These are phyloP conservation scores for Entomyzon cyanotis DNA, from an alignment of 2,113 vertebrate species.

Conservation along the genomic window DNA sequence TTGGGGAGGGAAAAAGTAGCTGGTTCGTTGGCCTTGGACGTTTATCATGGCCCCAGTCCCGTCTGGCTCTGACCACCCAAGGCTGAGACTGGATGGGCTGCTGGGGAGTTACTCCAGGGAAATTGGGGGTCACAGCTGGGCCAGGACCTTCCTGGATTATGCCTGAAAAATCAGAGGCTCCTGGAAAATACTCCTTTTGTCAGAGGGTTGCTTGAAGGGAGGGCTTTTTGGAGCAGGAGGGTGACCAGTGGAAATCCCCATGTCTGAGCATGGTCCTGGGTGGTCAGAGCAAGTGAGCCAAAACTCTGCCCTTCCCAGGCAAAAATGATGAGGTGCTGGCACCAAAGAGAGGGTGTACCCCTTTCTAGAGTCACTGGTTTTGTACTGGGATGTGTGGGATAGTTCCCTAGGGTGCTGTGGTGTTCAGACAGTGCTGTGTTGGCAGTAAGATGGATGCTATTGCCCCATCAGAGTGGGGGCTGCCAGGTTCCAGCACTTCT, in stretches of 20 bases:
- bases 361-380: not conserved
- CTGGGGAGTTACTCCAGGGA: not conserved
- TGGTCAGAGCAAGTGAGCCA: not conserved
- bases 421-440: not conserved
- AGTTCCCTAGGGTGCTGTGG: not conserved
- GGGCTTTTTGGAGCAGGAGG: not conserved
- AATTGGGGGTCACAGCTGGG: not conserved
- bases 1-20: not conserved
- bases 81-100: not conserved
- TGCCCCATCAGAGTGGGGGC: not conserved
- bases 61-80: not conserved
- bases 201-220: not conserved
- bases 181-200: not conserved
- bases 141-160: not conserved
- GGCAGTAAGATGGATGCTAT: not conserved
- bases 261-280: fast-evolving
- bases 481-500: not conserved
- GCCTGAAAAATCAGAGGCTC: not conserved
- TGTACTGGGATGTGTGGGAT: not conserved
- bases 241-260: not conserved
- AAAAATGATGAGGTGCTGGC: not conserved
- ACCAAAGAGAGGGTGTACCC: not conserved
- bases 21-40: fast-evolving
- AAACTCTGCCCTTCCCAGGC: not conserved
- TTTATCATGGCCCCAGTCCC: not conserved